Conservation (phyloP, 2,113 vertebrate genomes). For the Amia ocellicauda region DNA sequence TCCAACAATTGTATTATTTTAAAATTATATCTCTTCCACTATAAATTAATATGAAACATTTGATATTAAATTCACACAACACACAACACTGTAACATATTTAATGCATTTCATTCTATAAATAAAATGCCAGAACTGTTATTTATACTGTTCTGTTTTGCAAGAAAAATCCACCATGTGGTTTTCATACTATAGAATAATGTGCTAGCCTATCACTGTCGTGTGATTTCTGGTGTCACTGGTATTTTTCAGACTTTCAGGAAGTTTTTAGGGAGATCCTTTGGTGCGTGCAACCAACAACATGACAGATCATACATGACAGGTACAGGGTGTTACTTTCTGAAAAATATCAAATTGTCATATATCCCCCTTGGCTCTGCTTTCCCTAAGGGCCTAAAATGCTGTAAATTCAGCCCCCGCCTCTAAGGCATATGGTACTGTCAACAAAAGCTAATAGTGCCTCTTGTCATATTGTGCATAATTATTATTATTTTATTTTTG, state of each 20-base stretch:
- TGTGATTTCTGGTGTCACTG: neutral
- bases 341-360: constrained; percentile 26
- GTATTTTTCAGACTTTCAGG: neutral
- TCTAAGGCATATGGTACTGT: constrained; percentile 42
- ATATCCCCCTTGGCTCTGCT: constrained; percentile 10
- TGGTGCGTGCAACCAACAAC: neutral
- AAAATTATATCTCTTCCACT: no score
- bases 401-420: constrained; percentile 22
- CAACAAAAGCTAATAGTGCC: constrained; percentile 25
- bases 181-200: no score
- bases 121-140: no score
- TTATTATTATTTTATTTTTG: constrained; percentile 10
- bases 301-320: constrained; percentile 11
- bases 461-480: constrained; percentile 28
- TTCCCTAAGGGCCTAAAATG: constrained; percentile 24
- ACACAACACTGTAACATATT: neutral
- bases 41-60: no score
- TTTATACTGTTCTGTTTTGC: neutral
- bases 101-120: no score
- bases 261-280: neutral
- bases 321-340: constrained; percentile 27
- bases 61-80: no score
- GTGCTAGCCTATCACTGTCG: no score
- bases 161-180: no score
- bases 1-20: no score